These are phyloP conservation scores for Limulus polyphemus DNA, from an alignment of 2,888 invertebrate species.

Conservation along the genomic window DNA sequence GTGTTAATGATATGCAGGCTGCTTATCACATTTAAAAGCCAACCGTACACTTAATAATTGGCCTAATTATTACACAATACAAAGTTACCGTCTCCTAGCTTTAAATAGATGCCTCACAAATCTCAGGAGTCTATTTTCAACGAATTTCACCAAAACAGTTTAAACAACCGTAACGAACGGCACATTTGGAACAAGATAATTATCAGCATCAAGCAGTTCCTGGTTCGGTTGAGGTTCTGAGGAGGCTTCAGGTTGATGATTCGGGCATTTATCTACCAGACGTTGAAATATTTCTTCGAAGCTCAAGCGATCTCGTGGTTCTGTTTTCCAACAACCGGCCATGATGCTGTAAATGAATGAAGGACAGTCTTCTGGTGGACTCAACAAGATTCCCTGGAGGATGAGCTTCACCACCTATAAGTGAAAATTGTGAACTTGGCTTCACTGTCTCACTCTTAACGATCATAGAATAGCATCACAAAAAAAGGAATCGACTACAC, in stretches of 20 bases:
- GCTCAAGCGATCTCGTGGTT: conserved; percentile 59
- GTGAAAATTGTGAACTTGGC: too few species aligned
- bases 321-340: conserved; percentile 66
- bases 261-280: conserved; percentile 8
- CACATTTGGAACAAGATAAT: conserved; percentile 19
- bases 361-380: conserved; percentile 66
- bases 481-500: too few species aligned
- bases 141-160: too few species aligned
- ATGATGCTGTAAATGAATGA: conserved; percentile 57
- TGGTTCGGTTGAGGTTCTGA: not conserved
- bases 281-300: conserved; percentile 49
- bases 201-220: conserved; percentile 12
- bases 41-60: too few species aligned
- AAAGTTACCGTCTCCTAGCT: too few species aligned
- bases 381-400: conserved; percentile 61
- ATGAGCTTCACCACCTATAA: conserved; percentile 50
- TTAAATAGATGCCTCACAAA: too few species aligned
- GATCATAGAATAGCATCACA: too few species aligned
- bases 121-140: too few species aligned
- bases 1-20: too few species aligned
- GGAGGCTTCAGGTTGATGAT: not conserved
- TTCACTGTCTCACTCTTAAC: too few species aligned
- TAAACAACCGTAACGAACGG: not conserved
- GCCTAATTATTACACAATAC: too few species aligned
- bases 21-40: too few species aligned